Evolutionary conservation across 2,888 invertebrate species (phyloP).

Genomic region (Perizoma flavofasciatum): DNA sequence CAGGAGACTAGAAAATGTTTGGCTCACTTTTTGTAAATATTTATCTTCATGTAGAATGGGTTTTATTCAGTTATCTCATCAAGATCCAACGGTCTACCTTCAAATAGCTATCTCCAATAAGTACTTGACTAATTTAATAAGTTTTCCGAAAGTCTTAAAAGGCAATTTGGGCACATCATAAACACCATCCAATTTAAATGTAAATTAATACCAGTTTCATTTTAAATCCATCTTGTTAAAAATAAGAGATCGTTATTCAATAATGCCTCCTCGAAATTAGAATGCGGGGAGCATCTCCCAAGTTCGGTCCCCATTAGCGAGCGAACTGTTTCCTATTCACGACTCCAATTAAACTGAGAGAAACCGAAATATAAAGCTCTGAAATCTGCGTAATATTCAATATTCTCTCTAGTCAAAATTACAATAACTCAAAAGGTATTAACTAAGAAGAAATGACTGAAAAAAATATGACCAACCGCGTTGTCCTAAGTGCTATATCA

Average conservation of each 20-base stretch:
- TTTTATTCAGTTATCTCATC: too few species aligned
- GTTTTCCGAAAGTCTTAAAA: background rate
- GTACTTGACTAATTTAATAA: background rate
- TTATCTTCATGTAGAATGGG: too few species aligned
- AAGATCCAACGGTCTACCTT: background rate
- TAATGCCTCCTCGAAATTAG: conserved; percentile 55
- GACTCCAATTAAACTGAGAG: conserved; percentile 58
- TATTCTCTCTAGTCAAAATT: background rate
- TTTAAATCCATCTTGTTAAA: conserved; percentile 27
- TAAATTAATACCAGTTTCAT: conserved; percentile 24
- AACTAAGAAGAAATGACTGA: too few species aligned
- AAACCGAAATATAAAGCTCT: conserved; percentile 43
- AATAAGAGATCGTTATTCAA: conserved; percentile 44
- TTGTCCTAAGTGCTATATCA: too few species aligned
- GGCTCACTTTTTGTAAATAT: too few species aligned
- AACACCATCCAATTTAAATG: conserved; percentile 21
- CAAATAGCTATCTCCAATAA: background rate
- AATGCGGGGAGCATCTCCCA: conserved; percentile 57
- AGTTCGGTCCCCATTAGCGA: conserved; percentile 53
- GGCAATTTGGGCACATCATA: conserved; percentile 34
- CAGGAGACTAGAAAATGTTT: too few species aligned
- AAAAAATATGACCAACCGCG: too few species aligned
- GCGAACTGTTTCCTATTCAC: conserved; percentile 53
- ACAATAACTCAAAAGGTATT: conserved; percentile 19
- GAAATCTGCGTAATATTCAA: conserved; percentile 34